phyloP scores from a whole-genome alignment of 2,113 vertebrate species.

The Eudyptes chrysolophus region DNA sequence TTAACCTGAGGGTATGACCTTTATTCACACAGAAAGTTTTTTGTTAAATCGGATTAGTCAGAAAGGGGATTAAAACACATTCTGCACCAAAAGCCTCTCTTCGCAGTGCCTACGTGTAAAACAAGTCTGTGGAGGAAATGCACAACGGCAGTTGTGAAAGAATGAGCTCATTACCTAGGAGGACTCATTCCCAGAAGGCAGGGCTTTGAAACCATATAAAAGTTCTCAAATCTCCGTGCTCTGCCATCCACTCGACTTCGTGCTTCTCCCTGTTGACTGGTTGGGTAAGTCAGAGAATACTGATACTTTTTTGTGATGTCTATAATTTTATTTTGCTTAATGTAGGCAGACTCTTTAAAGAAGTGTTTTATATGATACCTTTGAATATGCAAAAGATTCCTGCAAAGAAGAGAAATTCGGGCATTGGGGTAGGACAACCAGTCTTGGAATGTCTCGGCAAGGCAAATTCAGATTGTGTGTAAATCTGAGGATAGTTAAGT shows the following conservation, averaged over 20 bases:
- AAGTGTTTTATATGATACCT: background rate
- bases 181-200: conserved; percentile 63
- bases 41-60: background rate
- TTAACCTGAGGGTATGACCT: background rate
- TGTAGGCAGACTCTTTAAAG: background rate
- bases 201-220: conserved; percentile 61
- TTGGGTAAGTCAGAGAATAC: conserved; percentile 19
- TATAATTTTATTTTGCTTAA: background rate
- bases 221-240: background rate
- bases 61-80: background rate
- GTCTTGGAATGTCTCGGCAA: background rate
- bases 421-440: background rate
- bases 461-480: background rate
- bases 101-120: conserved; percentile 30
- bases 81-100: background rate
- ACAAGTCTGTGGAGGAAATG: conserved; percentile 1
- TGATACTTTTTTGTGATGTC: background rate
- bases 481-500: background rate
- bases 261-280: background rate
- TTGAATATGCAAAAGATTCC: background rate
- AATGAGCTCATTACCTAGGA: conserved; percentile 50
- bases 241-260: background rate
- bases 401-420: background rate
- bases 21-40: background rate
- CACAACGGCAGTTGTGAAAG: conserved; percentile 27